Percentiles rank a stretch among this genome's conserved stretches.
Evolutionary conservation across 2,113 vertebrate genomes (phyloP).

Genomic region (Heptranchias perlo): DNA sequence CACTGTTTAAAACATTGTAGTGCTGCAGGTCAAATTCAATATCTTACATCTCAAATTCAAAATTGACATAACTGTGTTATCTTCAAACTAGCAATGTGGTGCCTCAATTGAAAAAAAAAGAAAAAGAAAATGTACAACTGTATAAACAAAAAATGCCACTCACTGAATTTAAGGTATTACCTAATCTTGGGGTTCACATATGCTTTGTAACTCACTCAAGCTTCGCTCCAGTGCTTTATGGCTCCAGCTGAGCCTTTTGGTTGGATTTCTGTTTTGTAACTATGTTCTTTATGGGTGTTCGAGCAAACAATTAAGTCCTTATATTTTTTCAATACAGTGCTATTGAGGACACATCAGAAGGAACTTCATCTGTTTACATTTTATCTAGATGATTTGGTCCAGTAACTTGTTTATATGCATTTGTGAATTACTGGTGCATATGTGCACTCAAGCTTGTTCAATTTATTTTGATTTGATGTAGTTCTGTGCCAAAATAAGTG

Average conservation of each 20-base stretch:
- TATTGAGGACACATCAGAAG: not conserved
- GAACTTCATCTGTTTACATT: too few relatives aligned
- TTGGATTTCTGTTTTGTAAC: not conserved
- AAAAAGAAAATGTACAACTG: not conserved
- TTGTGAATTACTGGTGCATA: not conserved
- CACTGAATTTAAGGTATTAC: not conserved
- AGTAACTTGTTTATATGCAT: not conserved
- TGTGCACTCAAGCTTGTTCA: not conserved
- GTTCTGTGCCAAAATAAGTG: constrained; percentile 8
- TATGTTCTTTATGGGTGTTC: not conserved
- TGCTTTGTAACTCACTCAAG: not conserved
- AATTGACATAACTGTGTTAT: constrained; percentile 8
- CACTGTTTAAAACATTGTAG: not conserved
- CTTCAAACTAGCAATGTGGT: not conserved
- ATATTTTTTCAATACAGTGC: not conserved
- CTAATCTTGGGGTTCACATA: not conserved
- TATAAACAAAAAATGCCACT: not conserved
- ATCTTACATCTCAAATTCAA: not conserved
- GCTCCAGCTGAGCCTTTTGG: not conserved
- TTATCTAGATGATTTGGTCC: not conserved
- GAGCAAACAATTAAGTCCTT: not conserved
- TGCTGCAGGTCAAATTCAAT: not conserved
- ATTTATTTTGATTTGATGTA: not conserved
- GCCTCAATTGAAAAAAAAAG: not conserved
- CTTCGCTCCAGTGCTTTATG: not conserved